Evolutionary conservation across 1,140 invertebrate species (phyloP).

Genomic region (Metopolophium dirhodum): DNA sequence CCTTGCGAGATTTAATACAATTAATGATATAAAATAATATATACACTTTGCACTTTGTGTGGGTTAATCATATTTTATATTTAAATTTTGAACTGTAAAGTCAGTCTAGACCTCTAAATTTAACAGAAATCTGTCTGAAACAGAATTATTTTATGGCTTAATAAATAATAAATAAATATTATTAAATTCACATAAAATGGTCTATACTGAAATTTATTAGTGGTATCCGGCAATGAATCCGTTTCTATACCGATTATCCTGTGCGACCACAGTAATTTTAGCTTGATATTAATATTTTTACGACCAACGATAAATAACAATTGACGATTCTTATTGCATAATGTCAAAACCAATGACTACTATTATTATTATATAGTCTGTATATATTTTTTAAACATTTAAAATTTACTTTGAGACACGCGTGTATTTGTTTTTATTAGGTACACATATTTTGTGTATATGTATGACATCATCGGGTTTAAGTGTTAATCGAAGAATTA

Average conservation of each 20-base stretch:
- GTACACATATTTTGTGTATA: not conserved
- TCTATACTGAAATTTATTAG: not conserved
- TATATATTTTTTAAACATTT: not conserved
- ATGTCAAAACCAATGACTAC: not conserved
- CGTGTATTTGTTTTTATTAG: not conserved
- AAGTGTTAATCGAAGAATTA: not conserved
- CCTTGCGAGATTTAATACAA: not conserved
- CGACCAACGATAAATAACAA: not conserved
- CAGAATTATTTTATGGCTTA: not conserved
- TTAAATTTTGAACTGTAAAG: slow-evolving; percentile 1
- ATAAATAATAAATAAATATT: slow-evolving; percentile 2
- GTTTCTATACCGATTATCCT: not conserved
- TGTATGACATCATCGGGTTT: not conserved
- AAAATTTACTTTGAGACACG: not conserved
- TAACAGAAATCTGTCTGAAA: not conserved
- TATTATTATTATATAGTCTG: too few relatives aligned
- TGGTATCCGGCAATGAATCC: not conserved
- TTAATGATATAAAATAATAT: slow-evolving; percentile 21
- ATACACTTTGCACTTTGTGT: not conserved
- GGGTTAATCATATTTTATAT: not conserved
- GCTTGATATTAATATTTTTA: slow-evolving; percentile 5
- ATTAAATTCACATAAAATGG: not conserved
- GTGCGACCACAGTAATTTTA: not conserved
- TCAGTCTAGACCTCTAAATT: not conserved
- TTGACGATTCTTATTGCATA: not conserved